A percentile compares a stretch with the other conserved stretches of the same genome.
Conservation (phyloP, 2,797 vertebrate species). For the Remorina albescens region DNA sequence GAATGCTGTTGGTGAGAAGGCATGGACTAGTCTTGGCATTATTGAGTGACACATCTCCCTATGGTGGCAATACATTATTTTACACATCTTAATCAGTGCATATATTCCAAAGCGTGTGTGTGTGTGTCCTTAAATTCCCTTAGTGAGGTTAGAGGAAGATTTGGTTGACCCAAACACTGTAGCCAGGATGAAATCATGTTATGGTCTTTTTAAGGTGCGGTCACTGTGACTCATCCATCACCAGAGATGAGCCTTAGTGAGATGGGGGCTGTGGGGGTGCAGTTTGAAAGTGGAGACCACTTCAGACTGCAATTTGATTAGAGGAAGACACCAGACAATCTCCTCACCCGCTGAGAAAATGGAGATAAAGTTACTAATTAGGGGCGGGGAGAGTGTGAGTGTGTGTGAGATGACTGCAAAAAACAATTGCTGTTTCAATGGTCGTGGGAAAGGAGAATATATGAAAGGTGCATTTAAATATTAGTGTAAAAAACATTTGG, state of each 20-base stretch:
- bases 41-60: neutral
- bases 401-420: conserved; percentile 24
- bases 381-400: conserved; percentile 19
- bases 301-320: conserved; percentile 73
- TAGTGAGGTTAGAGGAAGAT: conserved; percentile 44
- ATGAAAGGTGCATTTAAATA: neutral
- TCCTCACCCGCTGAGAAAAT: conserved; percentile 54
- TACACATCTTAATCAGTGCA: conserved; percentile 2
- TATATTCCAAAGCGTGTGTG: neutral
- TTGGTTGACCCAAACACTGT: conserved; percentile 57
- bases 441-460: conserved; percentile 11
- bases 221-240: conserved; percentile 78
- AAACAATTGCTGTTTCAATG: conserved; percentile 20
- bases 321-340: conserved; percentile 71
- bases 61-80: conserved; percentile 1
- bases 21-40: neutral
- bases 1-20: conserved; percentile 29
- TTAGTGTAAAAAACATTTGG: neutral
- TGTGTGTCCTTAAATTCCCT: conserved; percentile 14
- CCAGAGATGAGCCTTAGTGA: conserved; percentile 43
- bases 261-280: conserved; percentile 22
- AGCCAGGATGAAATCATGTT: conserved; percentile 68
- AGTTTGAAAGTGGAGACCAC: conserved; percentile 77
- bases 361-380: conserved; percentile 67
- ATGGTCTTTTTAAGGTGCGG: conserved; percentile 74